These are phyloP conservation scores for Chrysotoxum bicinctum DNA, from an alignment of 2,888 invertebrate species.

Conservation along the genomic window DNA sequence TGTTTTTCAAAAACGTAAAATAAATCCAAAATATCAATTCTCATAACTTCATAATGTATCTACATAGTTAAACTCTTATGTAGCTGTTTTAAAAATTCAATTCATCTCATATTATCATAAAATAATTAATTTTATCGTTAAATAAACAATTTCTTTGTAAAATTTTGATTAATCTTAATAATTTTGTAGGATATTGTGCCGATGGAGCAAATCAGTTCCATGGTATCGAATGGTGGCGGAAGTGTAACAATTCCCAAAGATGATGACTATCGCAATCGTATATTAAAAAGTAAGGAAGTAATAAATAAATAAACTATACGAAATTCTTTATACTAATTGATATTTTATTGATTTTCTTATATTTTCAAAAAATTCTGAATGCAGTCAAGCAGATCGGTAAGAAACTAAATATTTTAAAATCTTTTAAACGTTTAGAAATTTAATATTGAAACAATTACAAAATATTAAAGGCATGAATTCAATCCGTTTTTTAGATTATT, in stretches of 20 bases:
- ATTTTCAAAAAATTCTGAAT: background rate
- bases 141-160: no score
- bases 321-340: background rate
- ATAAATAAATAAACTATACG: background rate
- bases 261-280: slow-evolving; percentile 81
- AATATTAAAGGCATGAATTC: background rate
- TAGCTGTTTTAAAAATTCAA: no score
- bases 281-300: slow-evolving; percentile 79
- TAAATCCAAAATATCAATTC: no score
- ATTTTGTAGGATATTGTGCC: slow-evolving; percentile 80
- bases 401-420: background rate
- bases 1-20: no score
- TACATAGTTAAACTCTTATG: no score
- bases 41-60: no score
- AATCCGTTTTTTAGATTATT: no score
- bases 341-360: background rate
- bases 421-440: background rate
- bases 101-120: no score
- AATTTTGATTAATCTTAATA: background rate
- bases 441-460: background rate
- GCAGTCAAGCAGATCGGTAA: slow-evolving; percentile 62
- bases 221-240: slow-evolving; percentile 80
- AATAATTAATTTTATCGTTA: no score
- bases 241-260: slow-evolving; percentile 81
- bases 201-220: slow-evolving; percentile 81